phyloP scores from a whole-genome alignment of 2,888 invertebrate genomes.

The Mimumesa dahlbomi region DNA sequence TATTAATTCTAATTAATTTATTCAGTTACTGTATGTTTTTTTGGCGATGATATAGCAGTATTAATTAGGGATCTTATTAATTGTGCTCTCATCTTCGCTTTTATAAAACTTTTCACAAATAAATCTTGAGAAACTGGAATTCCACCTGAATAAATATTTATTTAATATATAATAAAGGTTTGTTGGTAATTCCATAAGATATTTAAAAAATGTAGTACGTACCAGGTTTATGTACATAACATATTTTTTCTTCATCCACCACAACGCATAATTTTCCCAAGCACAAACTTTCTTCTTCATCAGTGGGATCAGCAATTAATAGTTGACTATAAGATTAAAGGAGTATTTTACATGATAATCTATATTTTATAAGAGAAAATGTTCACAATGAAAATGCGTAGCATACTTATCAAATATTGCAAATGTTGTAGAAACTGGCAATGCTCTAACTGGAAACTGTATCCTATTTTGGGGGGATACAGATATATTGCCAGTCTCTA shows the following conservation, averaged over 20 bases:
- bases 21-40: conserved; percentile 15
- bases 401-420: conserved; percentile 87
- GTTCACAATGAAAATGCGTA: no score
- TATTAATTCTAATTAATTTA: no score
- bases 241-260: conserved; percentile 84
- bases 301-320: conserved; percentile 88
- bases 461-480: conserved; percentile 83
- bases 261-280: conserved; percentile 87
- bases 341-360: not conserved
- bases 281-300: conserved; percentile 90
- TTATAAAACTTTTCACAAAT: conserved; percentile 83
- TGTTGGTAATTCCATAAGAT: not conserved
- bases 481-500: conserved; percentile 85
- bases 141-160: conserved; percentile 80
- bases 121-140: conserved; percentile 83
- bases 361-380: no score
- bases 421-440: conserved; percentile 88
- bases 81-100: conserved; percentile 83
- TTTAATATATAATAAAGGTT: conserved; percentile 1
- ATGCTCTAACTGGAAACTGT: conserved; percentile 82
- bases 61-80: conserved; percentile 81
- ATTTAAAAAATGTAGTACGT: conserved; percentile 25
- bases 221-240: conserved; percentile 89
- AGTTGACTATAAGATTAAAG: conserved; percentile 81
- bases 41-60: conserved; percentile 67